Percentiles rank a stretch among this genome's conserved stretches.
Conservation (phyloP, 2,888 invertebrate species). For the Ormyrus rosae region DNA sequence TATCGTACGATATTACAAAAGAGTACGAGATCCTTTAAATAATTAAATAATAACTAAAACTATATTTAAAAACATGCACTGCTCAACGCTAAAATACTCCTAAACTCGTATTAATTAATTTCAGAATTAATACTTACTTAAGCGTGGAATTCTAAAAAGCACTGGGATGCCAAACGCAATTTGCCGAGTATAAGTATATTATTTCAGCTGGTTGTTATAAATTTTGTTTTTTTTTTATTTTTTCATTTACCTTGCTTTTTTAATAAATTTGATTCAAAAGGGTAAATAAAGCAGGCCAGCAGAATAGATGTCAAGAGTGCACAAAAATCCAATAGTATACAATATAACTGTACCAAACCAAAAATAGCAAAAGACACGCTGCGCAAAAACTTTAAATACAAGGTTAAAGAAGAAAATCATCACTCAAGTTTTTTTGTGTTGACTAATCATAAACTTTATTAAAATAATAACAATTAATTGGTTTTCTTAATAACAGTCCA, state of each 20-base stretch:
- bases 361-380: slow-evolving; percentile 34
- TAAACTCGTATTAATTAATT: not conserved
- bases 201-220: slow-evolving; percentile 39
- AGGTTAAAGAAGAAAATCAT: slow-evolving; percentile 51
- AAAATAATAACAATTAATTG: slow-evolving; percentile 65
- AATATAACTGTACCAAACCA: slow-evolving; percentile 48
- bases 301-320: slow-evolving; percentile 42
- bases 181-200: slow-evolving; percentile 47
- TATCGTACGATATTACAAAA: no score
- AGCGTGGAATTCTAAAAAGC: slow-evolving; percentile 46
- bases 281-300: slow-evolving; percentile 53
- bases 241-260: slow-evolving; percentile 19
- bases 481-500: slow-evolving; percentile 39
- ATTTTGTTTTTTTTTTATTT: slow-evolving; percentile 22
- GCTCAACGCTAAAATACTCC: not conserved
- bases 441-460: slow-evolving; percentile 66
- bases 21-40: no score
- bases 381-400: slow-evolving; percentile 33
- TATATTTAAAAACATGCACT: slow-evolving; percentile 4
- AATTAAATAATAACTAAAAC: no score
- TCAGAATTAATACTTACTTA: slow-evolving; percentile 51
- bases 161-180: slow-evolving; percentile 45
- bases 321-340: slow-evolving; percentile 45
- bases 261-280: slow-evolving; percentile 22
- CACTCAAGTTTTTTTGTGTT: slow-evolving; percentile 37